Evolutionary conservation across 2,888 invertebrate species (phyloP).

Genomic region (Reticulitermes lucifugus): DNA sequence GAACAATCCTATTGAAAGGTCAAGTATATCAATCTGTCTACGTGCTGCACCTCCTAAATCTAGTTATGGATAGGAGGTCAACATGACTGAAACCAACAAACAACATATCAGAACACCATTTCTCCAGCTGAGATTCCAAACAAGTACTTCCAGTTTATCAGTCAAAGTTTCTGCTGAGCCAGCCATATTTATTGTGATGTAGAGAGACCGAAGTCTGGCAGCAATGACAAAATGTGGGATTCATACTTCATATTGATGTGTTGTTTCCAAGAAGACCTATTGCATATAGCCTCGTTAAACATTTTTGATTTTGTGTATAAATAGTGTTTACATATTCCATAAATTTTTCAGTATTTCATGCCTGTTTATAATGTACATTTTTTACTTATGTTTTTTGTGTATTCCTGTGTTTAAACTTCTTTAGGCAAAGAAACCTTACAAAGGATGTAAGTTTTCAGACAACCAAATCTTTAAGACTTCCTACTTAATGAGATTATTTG

Average conservation of each 20-base stretch:
- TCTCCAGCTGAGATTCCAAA: too few relatives aligned
- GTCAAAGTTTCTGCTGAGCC: too few relatives aligned
- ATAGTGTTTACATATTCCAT: not conserved
- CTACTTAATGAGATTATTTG: slow-evolving; percentile 8
- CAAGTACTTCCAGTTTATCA: too few relatives aligned
- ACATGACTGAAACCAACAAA: too few relatives aligned
- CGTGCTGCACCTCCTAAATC: too few relatives aligned
- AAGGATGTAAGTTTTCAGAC: not conserved
- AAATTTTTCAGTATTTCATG: not conserved
- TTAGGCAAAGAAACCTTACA: slow-evolving; percentile 17
- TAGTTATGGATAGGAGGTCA: too few relatives aligned
- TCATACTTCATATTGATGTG: not conserved
- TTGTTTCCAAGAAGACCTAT: too few relatives aligned
- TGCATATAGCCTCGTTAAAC: not conserved
- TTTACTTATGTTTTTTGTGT: not conserved
- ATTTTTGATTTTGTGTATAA: not conserved
- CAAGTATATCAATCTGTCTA: too few relatives aligned
- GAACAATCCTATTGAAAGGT: too few relatives aligned
- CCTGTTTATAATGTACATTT: not conserved
- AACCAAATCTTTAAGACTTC: not conserved
- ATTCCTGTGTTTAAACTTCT: not conserved
- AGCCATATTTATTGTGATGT: too few relatives aligned
- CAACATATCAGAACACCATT: too few relatives aligned
- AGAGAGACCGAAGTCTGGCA: not conserved
- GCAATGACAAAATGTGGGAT: not conserved